phyloP scores from a whole-genome alignment of 2,113 vertebrate genomes.

The Grammomys dolichurus region DNA sequence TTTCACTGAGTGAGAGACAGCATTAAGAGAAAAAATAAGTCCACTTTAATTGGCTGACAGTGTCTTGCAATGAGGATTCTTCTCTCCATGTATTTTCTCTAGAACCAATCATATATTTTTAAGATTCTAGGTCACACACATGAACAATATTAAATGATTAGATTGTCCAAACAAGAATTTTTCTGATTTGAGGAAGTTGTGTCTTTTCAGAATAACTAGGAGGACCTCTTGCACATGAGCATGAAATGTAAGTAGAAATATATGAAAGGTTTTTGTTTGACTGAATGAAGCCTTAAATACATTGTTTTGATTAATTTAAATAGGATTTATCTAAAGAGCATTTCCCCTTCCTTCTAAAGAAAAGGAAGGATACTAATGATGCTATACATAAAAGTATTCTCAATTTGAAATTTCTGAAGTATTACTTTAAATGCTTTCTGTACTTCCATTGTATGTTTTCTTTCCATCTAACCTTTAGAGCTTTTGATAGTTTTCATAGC shows the following conservation, averaged over 20 bases:
- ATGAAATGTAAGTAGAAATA: neutral
- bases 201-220: neutral
- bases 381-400: conserved; percentile 1
- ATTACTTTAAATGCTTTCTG: neutral
- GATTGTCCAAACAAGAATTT: neutral
- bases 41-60: neutral
- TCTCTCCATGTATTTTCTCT: conserved; percentile 7
- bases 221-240: neutral
- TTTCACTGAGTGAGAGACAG: conserved; percentile 64
- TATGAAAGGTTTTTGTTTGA: neutral
- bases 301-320: neutral
- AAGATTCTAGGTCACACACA: neutral
- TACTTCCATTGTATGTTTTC: conserved; percentile 3
- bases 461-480: neutral
- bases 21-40: conserved; percentile 13
- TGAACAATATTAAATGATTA: neutral
- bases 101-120: neutral
- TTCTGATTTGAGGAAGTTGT: conserved; percentile 8
- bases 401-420: conserved; percentile 9
- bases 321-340: neutral
- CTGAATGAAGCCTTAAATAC: neutral
- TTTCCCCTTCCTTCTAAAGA: neutral
- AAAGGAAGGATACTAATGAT: neutral
- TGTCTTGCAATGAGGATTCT: neutral
- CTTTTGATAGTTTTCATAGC: no score